Percentiles rank a stretch among this genome's conserved stretches.
Conservation (phyloP, 1,140 invertebrate species). For the Bombus turneri region DNA sequence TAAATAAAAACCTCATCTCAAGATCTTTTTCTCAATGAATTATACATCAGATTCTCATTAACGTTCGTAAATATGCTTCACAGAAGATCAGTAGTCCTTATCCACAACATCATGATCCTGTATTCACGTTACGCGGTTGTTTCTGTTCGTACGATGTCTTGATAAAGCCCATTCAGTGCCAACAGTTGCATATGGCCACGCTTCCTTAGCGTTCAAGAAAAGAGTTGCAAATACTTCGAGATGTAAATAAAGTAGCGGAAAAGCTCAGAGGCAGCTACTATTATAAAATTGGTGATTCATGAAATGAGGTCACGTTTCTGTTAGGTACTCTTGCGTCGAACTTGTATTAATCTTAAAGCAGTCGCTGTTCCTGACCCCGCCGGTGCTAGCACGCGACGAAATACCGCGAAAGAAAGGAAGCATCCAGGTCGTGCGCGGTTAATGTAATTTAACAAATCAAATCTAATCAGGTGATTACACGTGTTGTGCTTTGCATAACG, state of each 20-base stretch:
- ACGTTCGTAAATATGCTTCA: neutral
- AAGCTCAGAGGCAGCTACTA: slow-evolving; percentile 69
- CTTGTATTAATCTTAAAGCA: slow-evolving; percentile 73
- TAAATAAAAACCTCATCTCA: no score
- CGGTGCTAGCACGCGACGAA: slow-evolving; percentile 53
- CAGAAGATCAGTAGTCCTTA: neutral
- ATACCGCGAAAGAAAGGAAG: slow-evolving; percentile 44
- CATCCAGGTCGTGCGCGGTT: slow-evolving; percentile 21
- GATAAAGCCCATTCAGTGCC: neutral
- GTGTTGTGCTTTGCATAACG: slow-evolving; percentile 13
- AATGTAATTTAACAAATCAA: slow-evolving; percentile 60
- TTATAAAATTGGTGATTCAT: slow-evolving; percentile 81
- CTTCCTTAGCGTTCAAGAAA: neutral
- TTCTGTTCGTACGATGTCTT: neutral
- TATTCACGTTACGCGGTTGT: neutral
- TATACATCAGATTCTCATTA: neutral
- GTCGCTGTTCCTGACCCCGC: slow-evolving; percentile 78
- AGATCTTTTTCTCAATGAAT: neutral
- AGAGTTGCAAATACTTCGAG: neutral
- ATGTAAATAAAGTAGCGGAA: slow-evolving; percentile 67
- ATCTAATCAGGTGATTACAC: slow-evolving; percentile 53
- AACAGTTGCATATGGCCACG: slow-evolving; percentile 6
- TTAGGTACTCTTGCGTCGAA: slow-evolving; percentile 67
- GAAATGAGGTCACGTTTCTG: slow-evolving; percentile 77
- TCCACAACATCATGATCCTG: no score